A percentile compares a stretch with the other conserved stretches of the same genome.
Conservation (phyloP, 2,113 vertebrate species). For the Rhynchomys soricoides region DNA sequence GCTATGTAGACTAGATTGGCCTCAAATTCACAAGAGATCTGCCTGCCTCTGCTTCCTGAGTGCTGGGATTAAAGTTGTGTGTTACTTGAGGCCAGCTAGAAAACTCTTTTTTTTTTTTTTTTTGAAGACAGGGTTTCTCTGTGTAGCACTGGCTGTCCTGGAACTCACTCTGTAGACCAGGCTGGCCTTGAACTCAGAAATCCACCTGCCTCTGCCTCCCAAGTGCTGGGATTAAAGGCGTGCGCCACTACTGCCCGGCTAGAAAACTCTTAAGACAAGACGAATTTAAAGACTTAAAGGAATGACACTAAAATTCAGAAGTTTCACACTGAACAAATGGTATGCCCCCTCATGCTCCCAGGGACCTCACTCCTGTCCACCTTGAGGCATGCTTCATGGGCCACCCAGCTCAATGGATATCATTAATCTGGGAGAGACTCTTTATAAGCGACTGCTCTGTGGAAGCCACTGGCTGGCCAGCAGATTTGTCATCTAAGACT, state of each 20-base stretch:
- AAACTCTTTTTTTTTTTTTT: too few species aligned
- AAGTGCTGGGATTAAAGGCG: neutral
- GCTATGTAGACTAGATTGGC: neutral
- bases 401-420: neutral
- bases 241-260: neutral
- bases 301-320: conserved; percentile 22
- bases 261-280: neutral
- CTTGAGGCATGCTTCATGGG: neutral
- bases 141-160: too few species aligned
- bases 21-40: neutral
- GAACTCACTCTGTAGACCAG: too few species aligned
- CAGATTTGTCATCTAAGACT: neutral
- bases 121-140: too few species aligned
- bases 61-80: neutral
- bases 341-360: neutral
- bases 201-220: neutral
- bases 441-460: neutral
- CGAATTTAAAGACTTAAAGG: neutral
- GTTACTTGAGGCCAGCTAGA: neutral
- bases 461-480: neutral
- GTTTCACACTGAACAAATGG: neutral
- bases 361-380: neutral
- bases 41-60: neutral
- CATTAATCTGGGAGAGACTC: neutral
- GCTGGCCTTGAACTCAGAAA: neutral